These are phyloP conservation scores for Phasianus colchicus DNA, from an alignment of 2,113 vertebrate genomes.

Conservation along the genomic window DNA sequence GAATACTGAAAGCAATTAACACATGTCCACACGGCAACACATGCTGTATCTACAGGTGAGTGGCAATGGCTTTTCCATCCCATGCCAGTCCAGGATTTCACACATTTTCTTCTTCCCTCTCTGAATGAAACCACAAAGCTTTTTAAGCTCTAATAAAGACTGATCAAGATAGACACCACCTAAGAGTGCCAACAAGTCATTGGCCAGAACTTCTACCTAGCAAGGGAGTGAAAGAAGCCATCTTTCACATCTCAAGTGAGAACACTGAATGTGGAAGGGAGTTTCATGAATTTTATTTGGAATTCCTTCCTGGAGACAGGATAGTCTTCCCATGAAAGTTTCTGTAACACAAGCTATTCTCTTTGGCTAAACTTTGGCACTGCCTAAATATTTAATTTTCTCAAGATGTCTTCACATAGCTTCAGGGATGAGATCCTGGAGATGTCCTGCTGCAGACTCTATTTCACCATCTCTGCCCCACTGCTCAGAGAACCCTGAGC, in stretches of 20 bases:
- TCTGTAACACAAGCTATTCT: not conserved
- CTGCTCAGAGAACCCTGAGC: not conserved
- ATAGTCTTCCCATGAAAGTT: not conserved
- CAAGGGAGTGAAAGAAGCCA: not conserved
- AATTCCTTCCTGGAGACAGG: not conserved
- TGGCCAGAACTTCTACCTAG: not conserved
- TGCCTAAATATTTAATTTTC: not conserved
- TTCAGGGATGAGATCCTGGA: not conserved
- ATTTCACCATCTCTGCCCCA: not conserved
- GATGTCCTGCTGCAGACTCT: not conserved
- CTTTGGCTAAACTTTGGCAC: not conserved
- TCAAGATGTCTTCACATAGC: not conserved
- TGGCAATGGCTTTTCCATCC: not conserved
- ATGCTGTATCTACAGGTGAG: not conserved
- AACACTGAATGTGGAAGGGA: not conserved
- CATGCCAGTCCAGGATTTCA: not conserved
- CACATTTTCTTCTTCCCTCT: not conserved
- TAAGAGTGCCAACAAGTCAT: not conserved
- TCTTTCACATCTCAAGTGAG: not conserved
- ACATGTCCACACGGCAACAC: not conserved
- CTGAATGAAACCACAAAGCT: not conserved
- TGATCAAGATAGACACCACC: not conserved
- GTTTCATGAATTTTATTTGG: not conserved
- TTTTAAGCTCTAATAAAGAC: not conserved
- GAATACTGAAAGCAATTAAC: not conserved